Evolutionary conservation across 2,797 vertebrate genomes (phyloP).

Genomic region (Xyrichtys novacula): DNA sequence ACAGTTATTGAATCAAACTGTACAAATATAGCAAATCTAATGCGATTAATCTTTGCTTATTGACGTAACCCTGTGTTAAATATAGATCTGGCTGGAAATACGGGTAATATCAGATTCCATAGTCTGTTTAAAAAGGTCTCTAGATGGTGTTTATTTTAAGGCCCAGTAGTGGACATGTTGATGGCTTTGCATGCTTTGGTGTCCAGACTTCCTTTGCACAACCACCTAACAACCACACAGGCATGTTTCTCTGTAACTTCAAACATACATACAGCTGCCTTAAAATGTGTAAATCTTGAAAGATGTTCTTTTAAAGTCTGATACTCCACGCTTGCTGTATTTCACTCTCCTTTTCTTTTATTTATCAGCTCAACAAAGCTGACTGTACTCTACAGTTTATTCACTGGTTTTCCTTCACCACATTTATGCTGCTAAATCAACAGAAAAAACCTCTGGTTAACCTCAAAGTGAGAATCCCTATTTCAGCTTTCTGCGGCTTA

Average conservation of each 20-base stretch:
- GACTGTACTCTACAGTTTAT: slow-evolving; percentile 58
- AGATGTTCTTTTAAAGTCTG: slow-evolving; percentile 16
- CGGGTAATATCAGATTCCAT: slow-evolving; percentile 74
- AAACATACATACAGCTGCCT: slow-evolving; percentile 17
- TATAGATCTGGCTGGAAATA: slow-evolving; percentile 73
- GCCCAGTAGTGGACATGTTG: slow-evolving; percentile 64
- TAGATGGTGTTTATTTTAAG: slow-evolving; percentile 78
- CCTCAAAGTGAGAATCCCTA: slow-evolving; percentile 41
- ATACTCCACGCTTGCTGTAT: slow-evolving; percentile 8
- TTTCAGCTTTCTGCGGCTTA: slow-evolving; percentile 35
- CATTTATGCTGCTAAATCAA: slow-evolving; percentile 50
- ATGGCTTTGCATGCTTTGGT: slow-evolving; percentile 64
- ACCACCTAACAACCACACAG: slow-evolving; percentile 36
- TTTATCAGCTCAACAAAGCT: slow-evolving; percentile 30
- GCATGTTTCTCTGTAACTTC: slow-evolving; percentile 45
- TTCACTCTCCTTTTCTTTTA: slow-evolving; percentile 30
- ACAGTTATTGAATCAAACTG: slow-evolving; percentile 78
- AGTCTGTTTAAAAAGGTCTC: slow-evolving; percentile 69
- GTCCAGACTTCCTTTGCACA: slow-evolving; percentile 55
- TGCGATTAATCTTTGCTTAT: slow-evolving; percentile 78
- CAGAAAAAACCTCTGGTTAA: slow-evolving; percentile 23
- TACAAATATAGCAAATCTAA: slow-evolving; percentile 78
- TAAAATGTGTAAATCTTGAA: slow-evolving; percentile 13
- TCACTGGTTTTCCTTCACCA: slow-evolving; percentile 49
- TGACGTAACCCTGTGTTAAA: slow-evolving; percentile 73